These are phyloP conservation scores for Valencia hispanica DNA, from an alignment of 2,797 vertebrate genomes.

Conservation along the genomic window DNA sequence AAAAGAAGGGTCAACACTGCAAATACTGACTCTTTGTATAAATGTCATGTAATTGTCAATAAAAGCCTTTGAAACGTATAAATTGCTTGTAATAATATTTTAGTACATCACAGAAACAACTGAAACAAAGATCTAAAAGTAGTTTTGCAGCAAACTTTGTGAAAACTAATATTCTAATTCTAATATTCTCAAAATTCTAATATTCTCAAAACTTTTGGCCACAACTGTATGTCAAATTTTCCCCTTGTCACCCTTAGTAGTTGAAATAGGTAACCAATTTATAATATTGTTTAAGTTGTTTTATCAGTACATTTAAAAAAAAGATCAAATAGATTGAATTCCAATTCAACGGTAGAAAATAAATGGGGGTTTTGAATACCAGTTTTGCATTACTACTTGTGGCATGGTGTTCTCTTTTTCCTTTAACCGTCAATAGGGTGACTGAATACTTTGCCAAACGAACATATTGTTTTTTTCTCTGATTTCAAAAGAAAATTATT, in stretches of 20 bases:
- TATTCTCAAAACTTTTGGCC: too few relatives aligned
- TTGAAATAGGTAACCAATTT: neutral
- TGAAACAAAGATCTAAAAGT: too few relatives aligned
- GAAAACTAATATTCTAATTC: too few relatives aligned
- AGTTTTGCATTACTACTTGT: neutral
- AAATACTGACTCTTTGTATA: too few relatives aligned
- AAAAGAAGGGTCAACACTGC: too few relatives aligned
- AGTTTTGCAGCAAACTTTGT: too few relatives aligned
- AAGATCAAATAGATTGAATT: neutral
- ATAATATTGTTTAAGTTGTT: neutral
- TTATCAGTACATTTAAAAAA: neutral
- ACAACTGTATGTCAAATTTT: neutral
- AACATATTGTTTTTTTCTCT: neutral
- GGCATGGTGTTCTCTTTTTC: neutral
- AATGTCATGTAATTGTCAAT: too few relatives aligned
- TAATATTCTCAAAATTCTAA: too few relatives aligned
- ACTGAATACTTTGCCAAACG: neutral
- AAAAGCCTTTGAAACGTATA: too few relatives aligned
- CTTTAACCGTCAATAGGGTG: neutral
- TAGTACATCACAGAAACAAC: too few relatives aligned
- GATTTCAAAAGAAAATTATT: neutral
- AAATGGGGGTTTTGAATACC: neutral
- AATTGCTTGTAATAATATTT: too few relatives aligned
- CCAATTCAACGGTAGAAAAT: neutral
- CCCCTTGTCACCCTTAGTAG: neutral